Evolutionary conservation across 2,797 vertebrate species (phyloP).

Genomic region (Crenichthys baileyi): DNA sequence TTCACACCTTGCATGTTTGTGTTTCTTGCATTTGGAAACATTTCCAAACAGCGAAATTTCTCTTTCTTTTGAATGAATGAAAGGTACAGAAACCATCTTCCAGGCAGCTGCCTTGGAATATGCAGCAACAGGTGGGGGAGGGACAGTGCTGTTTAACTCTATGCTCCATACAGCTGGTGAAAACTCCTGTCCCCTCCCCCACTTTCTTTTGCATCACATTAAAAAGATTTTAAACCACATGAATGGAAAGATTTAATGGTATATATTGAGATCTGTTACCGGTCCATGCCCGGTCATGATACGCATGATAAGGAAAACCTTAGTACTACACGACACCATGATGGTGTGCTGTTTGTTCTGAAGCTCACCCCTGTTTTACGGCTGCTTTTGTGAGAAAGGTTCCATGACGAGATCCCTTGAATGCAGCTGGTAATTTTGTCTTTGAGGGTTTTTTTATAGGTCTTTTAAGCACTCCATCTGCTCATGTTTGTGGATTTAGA

Average conservation of each 20-base stretch:
- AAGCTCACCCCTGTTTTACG: slow-evolving; percentile 38
- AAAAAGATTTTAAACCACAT: no score
- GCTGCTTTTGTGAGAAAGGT: slow-evolving; percentile 56
- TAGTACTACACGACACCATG: neutral
- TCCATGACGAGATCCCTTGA: slow-evolving; percentile 49
- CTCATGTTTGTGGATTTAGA: slow-evolving; percentile 36
- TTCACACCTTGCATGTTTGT: neutral
- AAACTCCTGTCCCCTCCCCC: neutral
- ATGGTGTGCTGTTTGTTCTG: slow-evolving; percentile 11
- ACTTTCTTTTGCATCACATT: neutral
- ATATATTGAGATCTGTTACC: neutral
- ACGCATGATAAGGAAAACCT: neutral
- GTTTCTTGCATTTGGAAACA: neutral
- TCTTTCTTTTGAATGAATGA: neutral
- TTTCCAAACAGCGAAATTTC: neutral
- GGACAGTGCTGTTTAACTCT: neutral
- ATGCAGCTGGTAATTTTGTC: slow-evolving; percentile 58
- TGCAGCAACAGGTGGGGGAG: neutral
- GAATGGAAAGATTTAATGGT: neutral
- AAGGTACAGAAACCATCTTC: neutral
- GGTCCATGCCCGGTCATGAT: neutral
- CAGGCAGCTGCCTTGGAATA: neutral
- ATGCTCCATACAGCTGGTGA: neutral
- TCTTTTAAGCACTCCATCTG: slow-evolving; percentile 63
- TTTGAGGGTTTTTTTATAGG: slow-evolving; percentile 63